Percentiles rank a stretch among this genome's conserved stretches.
These are phyloP conservation scores for Scartelaos histophorus DNA, from an alignment of 2,113 vertebrate genomes.

Conservation along the genomic window DNA sequence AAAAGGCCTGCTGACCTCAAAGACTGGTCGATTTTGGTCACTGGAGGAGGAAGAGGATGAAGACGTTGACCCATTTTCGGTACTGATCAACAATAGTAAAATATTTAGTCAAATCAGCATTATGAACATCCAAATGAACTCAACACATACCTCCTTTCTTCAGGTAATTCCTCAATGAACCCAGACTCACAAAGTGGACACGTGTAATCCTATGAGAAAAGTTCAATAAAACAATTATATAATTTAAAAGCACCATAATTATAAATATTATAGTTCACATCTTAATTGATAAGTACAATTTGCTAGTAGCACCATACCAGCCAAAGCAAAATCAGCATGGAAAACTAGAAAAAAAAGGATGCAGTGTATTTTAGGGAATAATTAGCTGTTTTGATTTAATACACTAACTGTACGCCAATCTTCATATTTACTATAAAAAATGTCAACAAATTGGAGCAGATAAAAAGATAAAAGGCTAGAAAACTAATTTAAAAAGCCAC, in stretches of 20 bases:
- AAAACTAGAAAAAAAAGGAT: too few species aligned
- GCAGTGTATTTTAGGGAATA: too few species aligned
- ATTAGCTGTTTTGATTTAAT: too few species aligned
- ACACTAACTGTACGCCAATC: too few species aligned
- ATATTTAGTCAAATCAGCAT: not conserved
- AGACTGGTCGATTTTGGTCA: slow-evolving; percentile 81
- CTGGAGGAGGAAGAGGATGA: slow-evolving; percentile 76
- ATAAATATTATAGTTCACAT: not conserved
- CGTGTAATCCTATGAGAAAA: slow-evolving; percentile 84
- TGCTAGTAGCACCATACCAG: not conserved
- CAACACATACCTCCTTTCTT: slow-evolving; percentile 82
- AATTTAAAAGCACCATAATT: not conserved
- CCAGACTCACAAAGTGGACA: slow-evolving; percentile 93
- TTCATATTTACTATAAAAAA: not conserved
- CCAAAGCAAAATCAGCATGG: not conserved
- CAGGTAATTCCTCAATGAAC: slow-evolving; percentile 93
- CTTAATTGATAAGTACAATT: not conserved
- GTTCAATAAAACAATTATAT: not conserved
- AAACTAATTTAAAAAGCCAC: not conserved
- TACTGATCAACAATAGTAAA: slow-evolving; percentile 61
- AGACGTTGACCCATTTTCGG: slow-evolving; percentile 82
- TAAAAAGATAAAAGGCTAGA: not conserved
- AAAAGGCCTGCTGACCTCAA: slow-evolving; percentile 80
- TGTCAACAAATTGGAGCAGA: not conserved
- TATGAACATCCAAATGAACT: not conserved